A percentile compares a stretch with the other conserved stretches of the same genome.
Evolutionary conservation across 2,888 invertebrate genomes (phyloP).

Genomic region (Ganaspis brasiliensis): DNA sequence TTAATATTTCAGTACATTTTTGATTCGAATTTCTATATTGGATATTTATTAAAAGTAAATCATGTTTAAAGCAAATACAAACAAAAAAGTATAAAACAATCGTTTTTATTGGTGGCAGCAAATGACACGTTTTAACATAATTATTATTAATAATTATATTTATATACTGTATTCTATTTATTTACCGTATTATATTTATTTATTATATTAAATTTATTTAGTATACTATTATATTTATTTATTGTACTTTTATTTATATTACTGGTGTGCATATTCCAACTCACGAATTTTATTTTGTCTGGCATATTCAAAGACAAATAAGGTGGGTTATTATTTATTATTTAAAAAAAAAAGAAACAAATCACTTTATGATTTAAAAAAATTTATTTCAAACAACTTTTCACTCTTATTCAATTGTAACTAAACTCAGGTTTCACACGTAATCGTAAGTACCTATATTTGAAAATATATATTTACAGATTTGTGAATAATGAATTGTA

Average conservation of each 20-base stretch:
- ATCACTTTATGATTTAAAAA: too few species aligned
- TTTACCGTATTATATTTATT: background rate
- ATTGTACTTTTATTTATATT: background rate
- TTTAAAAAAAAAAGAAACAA: conserved; percentile 15
- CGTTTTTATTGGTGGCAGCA: conserved; percentile 76
- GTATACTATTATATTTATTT: background rate
- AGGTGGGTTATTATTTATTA: background rate
- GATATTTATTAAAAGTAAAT: too few species aligned
- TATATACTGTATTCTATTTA: too few species aligned
- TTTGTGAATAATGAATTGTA: background rate
- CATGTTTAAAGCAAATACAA: too few species aligned
- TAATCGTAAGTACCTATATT: background rate
- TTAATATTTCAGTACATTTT: too few species aligned
- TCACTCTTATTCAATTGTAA: background rate
- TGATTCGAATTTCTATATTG: too few species aligned
- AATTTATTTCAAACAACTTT: too few species aligned
- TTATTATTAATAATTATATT: background rate
- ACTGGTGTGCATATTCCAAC: conserved; percentile 11
- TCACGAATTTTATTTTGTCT: conserved; percentile 3
- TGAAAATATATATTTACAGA: background rate
- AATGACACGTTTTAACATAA: conserved; percentile 72
- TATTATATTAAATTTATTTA: background rate
- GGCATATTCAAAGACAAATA: background rate
- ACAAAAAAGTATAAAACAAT: conserved; percentile 29
- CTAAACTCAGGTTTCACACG: background rate